Percentiles rank a stretch among this genome's conserved stretches.
Conservation (phyloP, 2,888 invertebrate species). For the Spodoptera picta region DNA sequence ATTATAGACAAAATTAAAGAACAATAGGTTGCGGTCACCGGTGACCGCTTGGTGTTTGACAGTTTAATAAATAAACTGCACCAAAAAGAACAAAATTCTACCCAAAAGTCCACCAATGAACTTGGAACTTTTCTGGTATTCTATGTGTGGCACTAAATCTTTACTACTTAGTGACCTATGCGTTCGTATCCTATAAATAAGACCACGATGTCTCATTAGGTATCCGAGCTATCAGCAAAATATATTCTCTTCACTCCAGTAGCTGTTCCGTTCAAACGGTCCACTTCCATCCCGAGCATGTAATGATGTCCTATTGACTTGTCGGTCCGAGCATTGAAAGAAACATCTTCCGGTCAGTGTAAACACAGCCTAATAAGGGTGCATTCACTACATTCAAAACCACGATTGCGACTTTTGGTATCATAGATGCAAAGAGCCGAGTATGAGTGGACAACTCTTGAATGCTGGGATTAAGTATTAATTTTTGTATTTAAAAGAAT, state of each 20-base stretch:
- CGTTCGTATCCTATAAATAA: too few species aligned
- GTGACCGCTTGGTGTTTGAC: too few species aligned
- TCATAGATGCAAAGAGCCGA: constrained; percentile 37
- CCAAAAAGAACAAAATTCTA: too few species aligned
- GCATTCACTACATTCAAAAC: constrained; percentile 69
- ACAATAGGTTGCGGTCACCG: too few species aligned
- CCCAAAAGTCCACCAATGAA: too few species aligned
- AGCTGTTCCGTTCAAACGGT: constrained; percentile 51
- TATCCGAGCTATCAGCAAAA: too few species aligned
- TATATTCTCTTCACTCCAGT: background rate
- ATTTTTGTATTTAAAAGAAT: constrained; percentile 10
- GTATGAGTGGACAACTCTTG: constrained; percentile 46
- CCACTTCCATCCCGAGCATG: constrained; percentile 62
- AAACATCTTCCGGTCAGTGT: constrained; percentile 84
- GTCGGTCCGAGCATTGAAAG: constrained; percentile 81
- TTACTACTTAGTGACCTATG: too few species aligned
- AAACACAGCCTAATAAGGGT: constrained; percentile 79
- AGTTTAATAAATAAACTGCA: too few species aligned
- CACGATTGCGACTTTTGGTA: constrained; percentile 64
- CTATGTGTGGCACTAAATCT: too few species aligned
- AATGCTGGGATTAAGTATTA: constrained; percentile 11
- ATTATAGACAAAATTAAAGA: too few species aligned
- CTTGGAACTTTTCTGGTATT: too few species aligned
- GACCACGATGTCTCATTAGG: too few species aligned
- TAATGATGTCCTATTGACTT: constrained; percentile 84